Conservation (phyloP, 2,888 invertebrate species). For the Nesidiocoris tenuis region DNA sequence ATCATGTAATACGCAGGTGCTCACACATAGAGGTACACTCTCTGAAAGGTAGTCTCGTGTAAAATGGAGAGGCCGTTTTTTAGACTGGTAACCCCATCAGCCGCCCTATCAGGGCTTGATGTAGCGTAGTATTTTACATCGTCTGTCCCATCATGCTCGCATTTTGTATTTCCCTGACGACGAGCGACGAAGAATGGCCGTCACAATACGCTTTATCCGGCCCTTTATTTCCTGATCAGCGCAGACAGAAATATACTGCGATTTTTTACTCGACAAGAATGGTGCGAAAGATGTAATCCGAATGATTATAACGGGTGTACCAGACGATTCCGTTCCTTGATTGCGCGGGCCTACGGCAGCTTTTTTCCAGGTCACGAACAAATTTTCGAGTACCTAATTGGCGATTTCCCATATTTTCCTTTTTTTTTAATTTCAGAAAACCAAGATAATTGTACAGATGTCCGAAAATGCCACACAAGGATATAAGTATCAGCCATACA, state of each 20-base stretch:
- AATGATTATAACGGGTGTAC: no score
- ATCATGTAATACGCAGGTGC: not conserved
- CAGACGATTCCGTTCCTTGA: no score
- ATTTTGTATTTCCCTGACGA: not conserved
- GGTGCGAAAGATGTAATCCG: no score
- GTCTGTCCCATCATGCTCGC: not conserved
- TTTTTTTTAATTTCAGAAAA: no score
- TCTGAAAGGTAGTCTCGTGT: not conserved
- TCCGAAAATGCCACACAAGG: no score
- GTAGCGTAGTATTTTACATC: not conserved
- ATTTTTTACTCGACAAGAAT: no score
- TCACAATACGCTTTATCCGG: not conserved
- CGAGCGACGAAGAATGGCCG: not conserved
- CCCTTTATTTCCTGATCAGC: not conserved
- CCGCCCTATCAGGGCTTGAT: not conserved
- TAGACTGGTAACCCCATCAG: not conserved
- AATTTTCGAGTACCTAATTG: no score
- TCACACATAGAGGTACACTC: not conserved
- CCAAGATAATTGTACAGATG: no score
- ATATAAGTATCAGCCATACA: no score
- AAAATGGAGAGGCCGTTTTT: not conserved
- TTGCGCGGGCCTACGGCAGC: no score
- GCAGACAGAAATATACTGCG: not conserved
- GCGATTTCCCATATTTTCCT: no score
- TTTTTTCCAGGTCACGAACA: no score